Percentiles rank a stretch among this genome's conserved stretches.
Evolutionary conservation across 2,113 vertebrate species (phyloP).

Genomic region (Bos indicus): DNA sequence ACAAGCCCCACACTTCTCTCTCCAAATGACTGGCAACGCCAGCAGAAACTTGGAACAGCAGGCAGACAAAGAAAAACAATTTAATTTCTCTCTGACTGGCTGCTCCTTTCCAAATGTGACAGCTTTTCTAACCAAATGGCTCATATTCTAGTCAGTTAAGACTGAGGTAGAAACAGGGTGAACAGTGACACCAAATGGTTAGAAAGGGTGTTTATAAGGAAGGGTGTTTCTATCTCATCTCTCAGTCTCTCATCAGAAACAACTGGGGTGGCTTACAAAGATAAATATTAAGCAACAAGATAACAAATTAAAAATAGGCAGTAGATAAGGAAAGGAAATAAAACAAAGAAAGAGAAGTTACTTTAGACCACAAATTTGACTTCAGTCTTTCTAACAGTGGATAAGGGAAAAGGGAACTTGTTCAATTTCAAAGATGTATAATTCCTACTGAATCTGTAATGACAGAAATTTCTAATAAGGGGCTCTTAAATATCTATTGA

Average conservation of each 20-base stretch:
- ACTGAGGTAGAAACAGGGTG: background rate
- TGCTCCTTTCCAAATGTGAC: constrained; percentile 50
- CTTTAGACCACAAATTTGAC: background rate
- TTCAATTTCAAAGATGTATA: constrained; percentile 12
- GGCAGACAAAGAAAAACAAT: constrained; percentile 59
- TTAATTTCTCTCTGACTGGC: constrained; percentile 33
- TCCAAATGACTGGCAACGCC: constrained; percentile 36
- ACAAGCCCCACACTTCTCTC: constrained; percentile 15
- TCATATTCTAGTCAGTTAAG: background rate
- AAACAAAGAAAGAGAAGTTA: background rate
- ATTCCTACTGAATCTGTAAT: background rate
- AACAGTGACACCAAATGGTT: constrained; percentile 70
- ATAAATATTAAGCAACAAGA: background rate
- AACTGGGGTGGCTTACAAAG: background rate
- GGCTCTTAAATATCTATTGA: background rate
- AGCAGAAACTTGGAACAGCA: constrained; percentile 49
- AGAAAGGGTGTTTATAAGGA: background rate
- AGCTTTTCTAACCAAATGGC: constrained; percentile 66
- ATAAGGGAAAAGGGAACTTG: background rate
- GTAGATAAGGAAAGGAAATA: background rate
- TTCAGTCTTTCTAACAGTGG: background rate
- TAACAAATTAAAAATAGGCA: background rate
- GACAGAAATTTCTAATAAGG: background rate
- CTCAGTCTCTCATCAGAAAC: background rate
- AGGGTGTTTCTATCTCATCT: background rate